Evolutionary conservation across 2,797 vertebrate species (phyloP), one percentile per base, ranked within the genome.

Genomic region (Xiphophorus birchmanni): DNA sequence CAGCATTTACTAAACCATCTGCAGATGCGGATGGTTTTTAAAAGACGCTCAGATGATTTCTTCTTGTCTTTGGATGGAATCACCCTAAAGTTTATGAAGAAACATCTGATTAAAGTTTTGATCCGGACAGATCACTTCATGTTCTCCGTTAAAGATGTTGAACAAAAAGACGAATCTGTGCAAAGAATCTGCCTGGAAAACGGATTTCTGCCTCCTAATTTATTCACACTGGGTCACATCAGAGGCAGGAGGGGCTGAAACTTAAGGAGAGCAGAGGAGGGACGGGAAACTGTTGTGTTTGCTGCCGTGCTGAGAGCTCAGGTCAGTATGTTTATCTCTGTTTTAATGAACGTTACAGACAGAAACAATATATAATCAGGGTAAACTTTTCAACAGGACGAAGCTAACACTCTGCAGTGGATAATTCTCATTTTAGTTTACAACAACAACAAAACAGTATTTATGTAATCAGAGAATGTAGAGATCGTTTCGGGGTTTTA

Each of bases 271-370:
- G 11, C 32, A 18, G 72, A 11, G 2, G 58, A 11, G 4, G 23
- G 29, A 45, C 13, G 11, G 69, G 60, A 32, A 44, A 75, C 45
- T 0, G 17, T 54, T 15, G 37, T 17, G 76, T 21, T 74, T 35
- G 45, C 5, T 23, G 42, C 78, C 21, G 2, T 42, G 40, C n/a
- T 35, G 32, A 54, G 45, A 18, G 35, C 45, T 37, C 47, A 75
- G 83, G 87, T 86, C 76, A 77, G 82, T 80, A 26, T 63, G 15
- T 67, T 13, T 78, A 4, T 26, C 1, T 5, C 21, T 23, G 32
- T 42, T 4, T 56, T 76, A n/a, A 8, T 56, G 8, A 17, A 60
- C 40, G 7, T 56, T 60, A n/a, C 8, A 44, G 9, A 60, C 17
- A 63, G 21, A 63, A 29, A 32, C 21, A 13, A 8, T 2, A 26